Conservation (phyloP, 2,113 vertebrate genomes). For the Dipodomys ordii region DNA sequence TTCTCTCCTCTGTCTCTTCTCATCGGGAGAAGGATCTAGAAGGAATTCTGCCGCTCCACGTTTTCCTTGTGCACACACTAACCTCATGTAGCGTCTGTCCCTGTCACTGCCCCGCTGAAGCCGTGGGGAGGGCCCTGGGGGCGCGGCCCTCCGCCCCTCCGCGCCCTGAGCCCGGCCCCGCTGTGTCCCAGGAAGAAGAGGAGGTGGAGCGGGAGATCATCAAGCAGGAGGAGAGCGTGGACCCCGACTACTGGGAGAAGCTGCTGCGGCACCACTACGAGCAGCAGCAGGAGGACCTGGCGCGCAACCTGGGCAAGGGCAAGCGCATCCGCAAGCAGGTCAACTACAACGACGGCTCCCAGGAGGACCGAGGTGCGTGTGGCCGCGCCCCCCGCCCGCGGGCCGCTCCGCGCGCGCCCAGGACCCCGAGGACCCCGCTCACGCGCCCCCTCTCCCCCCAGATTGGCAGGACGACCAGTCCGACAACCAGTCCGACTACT, state of each 20-base stretch:
- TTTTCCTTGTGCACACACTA: too few relatives aligned
- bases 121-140: background rate
- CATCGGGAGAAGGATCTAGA: background rate
- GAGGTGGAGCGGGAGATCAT: slow-evolving; percentile 98
- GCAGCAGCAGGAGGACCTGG: slow-evolving; percentile 98
- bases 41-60: too few relatives aligned
- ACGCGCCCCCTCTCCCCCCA: slow-evolving; percentile 88
- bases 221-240: slow-evolving; percentile 98
- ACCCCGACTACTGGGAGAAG: slow-evolving; percentile 99
- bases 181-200: slow-evolving; percentile 92
- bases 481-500: slow-evolving; percentile 99
- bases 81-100: too few relatives aligned
- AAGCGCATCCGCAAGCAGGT: slow-evolving; percentile 99
- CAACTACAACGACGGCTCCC: slow-evolving; percentile 99
- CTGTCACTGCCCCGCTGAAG: too few relatives aligned
- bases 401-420: too few relatives aligned
- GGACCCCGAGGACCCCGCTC: slow-evolving; percentile 72
- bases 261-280: slow-evolving; percentile 98
- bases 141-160: slow-evolving; percentile 65
- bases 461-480: slow-evolving; percentile 99
- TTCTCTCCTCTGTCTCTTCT: background rate
- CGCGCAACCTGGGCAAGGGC: slow-evolving; percentile 98
- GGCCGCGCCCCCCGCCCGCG: slow-evolving; percentile 73
- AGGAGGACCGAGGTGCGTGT: slow-evolving; percentile 98
- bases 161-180: slow-evolving; percentile 78